A percentile compares a stretch with the other conserved stretches of the same genome.
Conservation (phyloP, 2,113 vertebrate species). For the Anolis sagrei region DNA sequence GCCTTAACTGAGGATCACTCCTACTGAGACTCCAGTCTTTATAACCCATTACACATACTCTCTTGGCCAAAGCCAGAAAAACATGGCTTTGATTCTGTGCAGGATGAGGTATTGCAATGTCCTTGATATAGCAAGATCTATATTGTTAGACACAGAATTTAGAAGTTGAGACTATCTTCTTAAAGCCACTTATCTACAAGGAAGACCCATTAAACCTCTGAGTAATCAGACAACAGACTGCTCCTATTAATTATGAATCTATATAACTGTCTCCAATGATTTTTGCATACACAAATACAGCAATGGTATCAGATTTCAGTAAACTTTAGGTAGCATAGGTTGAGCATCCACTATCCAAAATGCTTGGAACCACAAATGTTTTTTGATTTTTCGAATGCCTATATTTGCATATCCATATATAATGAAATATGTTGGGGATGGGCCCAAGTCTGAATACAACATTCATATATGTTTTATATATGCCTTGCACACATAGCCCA, state of each 20-base stretch:
- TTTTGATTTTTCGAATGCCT: no score
- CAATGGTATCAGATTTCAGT: background rate
- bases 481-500: no score
- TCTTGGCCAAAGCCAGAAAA: background rate
- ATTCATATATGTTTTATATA: no score
- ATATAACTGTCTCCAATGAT: no score
- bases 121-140: no score
- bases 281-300: no score
- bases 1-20: background rate
- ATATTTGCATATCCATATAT: no score
- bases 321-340: background rate
- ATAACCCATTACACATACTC: background rate
- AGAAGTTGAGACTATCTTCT: background rate
- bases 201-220: background rate
- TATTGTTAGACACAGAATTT: background rate
- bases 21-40: background rate
- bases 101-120: background rate
- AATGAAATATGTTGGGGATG: no score
- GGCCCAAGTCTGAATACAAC: no score
- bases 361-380: no score
- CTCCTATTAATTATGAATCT: no score
- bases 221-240: background rate
- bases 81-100: background rate
- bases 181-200: background rate
- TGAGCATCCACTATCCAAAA: background rate